Percentiles rank a stretch among this genome's conserved stretches.
phyloP scores from a whole-genome alignment of 2,888 invertebrate species.

The Choristoneura rosaceana region DNA sequence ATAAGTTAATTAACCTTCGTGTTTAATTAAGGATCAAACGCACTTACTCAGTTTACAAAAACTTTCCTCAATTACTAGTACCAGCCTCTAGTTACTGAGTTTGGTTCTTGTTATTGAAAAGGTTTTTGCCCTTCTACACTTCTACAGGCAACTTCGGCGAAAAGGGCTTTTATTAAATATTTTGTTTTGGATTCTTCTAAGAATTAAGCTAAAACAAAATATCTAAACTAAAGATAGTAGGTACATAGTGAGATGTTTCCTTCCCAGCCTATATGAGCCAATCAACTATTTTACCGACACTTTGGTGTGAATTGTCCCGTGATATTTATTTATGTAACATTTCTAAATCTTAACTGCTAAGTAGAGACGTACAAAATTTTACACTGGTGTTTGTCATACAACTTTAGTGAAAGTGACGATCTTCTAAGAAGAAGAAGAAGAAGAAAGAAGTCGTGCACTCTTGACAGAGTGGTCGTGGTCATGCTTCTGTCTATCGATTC shows the following conservation, averaged over 20 bases:
- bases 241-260: background rate
- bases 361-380: no score
- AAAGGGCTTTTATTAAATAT: background rate
- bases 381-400: no score
- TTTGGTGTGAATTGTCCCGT: no score
- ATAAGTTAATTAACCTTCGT: constrained; percentile 8
- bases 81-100: constrained; percentile 8
- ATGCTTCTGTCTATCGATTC: no score
- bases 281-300: no score
- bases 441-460: no score
- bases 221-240: background rate
- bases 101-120: constrained; percentile 9
- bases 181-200: background rate
- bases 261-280: no score
- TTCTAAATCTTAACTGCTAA: no score
- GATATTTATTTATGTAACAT: no score
- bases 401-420: no score
- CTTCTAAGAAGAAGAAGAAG: no score
- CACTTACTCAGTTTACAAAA: constrained; percentile 12
- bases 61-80: background rate
- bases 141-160: background rate
- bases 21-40: constrained; percentile 17
- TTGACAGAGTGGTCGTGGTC: no score
- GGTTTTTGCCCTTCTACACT: background rate
- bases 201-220: background rate